phyloP scores from a whole-genome alignment of 2,797 vertebrate species.

The Aphelocoma californica region DNA sequence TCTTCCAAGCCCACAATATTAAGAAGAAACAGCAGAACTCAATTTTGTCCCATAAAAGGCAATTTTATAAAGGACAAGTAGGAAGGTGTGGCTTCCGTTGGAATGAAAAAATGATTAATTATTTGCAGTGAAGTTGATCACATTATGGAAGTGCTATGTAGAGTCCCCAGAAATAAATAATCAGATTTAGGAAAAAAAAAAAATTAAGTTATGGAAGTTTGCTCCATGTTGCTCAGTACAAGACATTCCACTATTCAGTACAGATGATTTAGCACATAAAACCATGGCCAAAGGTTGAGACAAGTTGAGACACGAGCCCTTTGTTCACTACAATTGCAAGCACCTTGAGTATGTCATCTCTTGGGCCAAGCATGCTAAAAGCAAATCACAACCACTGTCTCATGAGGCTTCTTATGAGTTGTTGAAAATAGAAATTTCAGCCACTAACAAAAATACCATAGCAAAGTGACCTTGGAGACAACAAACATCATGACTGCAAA shows the following conservation, averaged over 20 bases:
- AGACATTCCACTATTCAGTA: background rate
- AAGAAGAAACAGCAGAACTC: background rate
- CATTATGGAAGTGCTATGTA: background rate
- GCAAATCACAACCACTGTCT: background rate
- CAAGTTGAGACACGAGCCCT: background rate
- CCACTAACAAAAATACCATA: background rate
- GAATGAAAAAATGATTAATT: background rate
- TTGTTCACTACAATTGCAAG: background rate
- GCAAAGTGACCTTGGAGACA: background rate
- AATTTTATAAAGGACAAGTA: background rate
- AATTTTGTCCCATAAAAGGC: background rate
- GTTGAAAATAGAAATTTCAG: background rate
- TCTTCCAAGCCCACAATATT: constrained; percentile 9
- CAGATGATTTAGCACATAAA: background rate
- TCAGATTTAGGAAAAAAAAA: background rate
- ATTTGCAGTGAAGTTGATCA: background rate
- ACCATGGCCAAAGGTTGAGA: background rate
- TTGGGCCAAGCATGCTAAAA: background rate
- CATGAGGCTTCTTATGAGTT: background rate
- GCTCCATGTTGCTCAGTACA: background rate
- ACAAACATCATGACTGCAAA: background rate
- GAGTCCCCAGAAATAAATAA: background rate
- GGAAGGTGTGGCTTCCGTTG: background rate
- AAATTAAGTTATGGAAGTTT: background rate
- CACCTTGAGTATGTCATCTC: background rate